Base-by-base conservation (phyloP, 2,888 invertebrate genomes). In the Tridacna crocea region DNA sequence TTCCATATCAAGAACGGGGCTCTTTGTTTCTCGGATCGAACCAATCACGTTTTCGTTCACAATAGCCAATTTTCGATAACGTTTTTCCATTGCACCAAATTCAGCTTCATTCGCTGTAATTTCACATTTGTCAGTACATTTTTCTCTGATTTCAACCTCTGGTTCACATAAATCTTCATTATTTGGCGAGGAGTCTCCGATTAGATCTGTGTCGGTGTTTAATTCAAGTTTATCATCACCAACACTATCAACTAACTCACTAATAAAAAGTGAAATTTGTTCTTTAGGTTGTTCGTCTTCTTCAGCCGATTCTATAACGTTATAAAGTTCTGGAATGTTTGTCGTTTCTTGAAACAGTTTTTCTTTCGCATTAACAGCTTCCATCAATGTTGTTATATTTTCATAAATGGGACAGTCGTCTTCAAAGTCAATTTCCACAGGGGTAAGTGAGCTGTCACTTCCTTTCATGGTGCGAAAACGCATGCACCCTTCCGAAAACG, bases 341-440 rank as follows among this genome's bases (percentile, higher is more conserved):
- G 24, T 22, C 22, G 19, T 24, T 15, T 55, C 55, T 48, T 70
- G 24, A 27, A 70, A 51, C 8, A 70, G 19, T 8, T 24, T 8
- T 24, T 70, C 70, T 22, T 77, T 76, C 36, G 74, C 48, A 10
- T 79, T 72, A 19, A 70, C 70, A 4, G 82, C 36, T 72, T 87
- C 83, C 80, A 85, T 82, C 22, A 87, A 60, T 11, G 83, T 80
- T 70, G 79, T 65, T 22, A 87, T 86, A 55, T 88, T 88, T 81
- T 88, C 83, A 75, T 88, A 88, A n/a, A 84, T 65, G 10, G 86
- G 86, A 61, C 75, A 80, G 13, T 58, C 72, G 19, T 82, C 76
- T 0, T 77, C 75, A 13, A 47, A 48, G 12, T 46, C 68, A 19
- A n/a, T 51, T 24, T 61, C 47, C n/a, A 83, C 82, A 17, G 70